Conservation (phyloP, 2,113 vertebrate species). For the Ptilorrhoa leucosticta region DNA sequence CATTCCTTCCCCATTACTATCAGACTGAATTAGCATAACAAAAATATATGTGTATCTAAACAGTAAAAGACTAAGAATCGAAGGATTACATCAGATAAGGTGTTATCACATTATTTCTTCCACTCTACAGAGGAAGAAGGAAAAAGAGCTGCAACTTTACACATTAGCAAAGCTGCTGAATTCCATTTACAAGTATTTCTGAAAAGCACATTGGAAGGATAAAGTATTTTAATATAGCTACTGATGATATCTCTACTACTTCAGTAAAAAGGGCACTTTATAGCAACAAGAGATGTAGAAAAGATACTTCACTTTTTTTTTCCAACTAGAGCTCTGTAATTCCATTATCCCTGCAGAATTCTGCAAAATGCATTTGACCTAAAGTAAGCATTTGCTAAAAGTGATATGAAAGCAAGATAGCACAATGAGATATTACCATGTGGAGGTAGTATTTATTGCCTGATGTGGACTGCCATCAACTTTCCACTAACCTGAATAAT, state of each 20-base stretch:
- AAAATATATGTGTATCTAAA: background rate
- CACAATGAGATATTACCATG: background rate
- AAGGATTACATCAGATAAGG: background rate
- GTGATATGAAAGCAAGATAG: background rate
- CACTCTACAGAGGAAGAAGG: background rate
- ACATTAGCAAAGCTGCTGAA: background rate
- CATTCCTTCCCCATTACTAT: background rate
- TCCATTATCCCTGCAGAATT: background rate
- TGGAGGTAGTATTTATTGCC: background rate
- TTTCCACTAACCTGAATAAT: background rate
- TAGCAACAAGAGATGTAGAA: background rate
- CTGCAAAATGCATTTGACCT: background rate
- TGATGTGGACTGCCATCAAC: background rate
- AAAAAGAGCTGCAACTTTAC: background rate
- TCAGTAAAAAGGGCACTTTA: background rate
- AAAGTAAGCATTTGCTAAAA: background rate
- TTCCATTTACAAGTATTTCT: background rate
- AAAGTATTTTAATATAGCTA: background rate
- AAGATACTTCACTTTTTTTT: background rate
- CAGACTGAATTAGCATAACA: background rate
- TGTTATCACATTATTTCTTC: background rate
- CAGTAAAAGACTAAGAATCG: background rate
- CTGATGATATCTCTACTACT: background rate
- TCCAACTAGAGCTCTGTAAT: background rate
- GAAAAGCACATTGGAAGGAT: background rate